phyloP scores from a whole-genome alignment of 2,797 vertebrate species.

The Sylvia borin region DNA sequence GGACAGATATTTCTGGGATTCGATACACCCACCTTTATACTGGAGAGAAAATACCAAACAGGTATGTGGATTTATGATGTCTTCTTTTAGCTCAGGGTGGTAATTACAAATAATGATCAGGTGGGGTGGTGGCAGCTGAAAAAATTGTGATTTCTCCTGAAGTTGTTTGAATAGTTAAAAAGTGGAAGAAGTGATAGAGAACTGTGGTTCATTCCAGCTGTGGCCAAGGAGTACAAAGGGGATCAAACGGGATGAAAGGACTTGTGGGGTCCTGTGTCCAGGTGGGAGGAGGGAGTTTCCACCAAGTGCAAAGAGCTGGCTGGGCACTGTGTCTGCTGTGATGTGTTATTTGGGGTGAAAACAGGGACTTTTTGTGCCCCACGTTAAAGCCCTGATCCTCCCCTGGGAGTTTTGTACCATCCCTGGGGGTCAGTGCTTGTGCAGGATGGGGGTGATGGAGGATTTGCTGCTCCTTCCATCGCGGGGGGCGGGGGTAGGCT shows the following conservation, averaged over 20 bases:
- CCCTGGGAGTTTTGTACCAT: background rate
- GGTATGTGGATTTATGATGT: conserved; percentile 52
- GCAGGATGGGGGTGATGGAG: background rate
- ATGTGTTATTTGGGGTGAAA: background rate
- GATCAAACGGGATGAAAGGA: background rate
- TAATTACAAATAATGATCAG: background rate
- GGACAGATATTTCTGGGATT: background rate
- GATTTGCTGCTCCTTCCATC: fast-evolving
- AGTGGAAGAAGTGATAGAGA: background rate
- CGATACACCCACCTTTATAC: background rate
- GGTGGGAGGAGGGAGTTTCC: background rate
- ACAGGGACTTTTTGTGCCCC: background rate
- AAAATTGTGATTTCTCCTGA: background rate
- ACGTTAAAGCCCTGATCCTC: fast-evolving
- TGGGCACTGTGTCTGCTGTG: background rate
- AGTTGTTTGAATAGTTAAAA: background rate
- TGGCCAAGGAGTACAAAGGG: background rate
- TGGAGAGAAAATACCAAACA: conserved; percentile 20
- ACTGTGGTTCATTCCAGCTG: fast-evolving
- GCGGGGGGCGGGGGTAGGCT: background rate
- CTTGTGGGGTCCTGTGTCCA: background rate
- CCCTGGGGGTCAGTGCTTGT: fast-evolving
- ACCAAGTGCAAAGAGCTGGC: background rate
- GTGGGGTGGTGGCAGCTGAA: fast-evolving
- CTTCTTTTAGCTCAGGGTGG: background rate